Evolutionary conservation across 2,113 vertebrate species (phyloP), one percentile per base, ranked within the genome.

Genomic region (Cyprinodon variegatus): DNA sequence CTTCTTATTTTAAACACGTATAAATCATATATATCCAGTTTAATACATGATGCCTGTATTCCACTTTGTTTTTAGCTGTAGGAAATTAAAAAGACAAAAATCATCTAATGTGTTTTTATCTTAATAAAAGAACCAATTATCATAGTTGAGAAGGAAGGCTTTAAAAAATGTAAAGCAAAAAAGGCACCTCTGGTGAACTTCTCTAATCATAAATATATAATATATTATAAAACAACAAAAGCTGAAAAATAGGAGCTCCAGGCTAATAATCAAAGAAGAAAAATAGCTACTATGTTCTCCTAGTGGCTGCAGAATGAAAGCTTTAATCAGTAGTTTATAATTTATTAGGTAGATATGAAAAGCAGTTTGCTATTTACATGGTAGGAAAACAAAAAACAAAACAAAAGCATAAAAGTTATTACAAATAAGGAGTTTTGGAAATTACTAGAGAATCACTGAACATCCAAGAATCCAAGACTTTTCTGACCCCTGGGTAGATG

Each of bases 371-470:
- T 59, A 61, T 75, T 70, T 50, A 29, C n/a, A 40, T 29, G 39
- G 11, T 69, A 65, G 59, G 22, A 69, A 62, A 68, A 50, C 38
- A 1, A 17, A 20, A 37, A 67, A 29, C 1, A 29, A 29, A 29
- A 29, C 12, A 59, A 13, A 12, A 36, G 59, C 53, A 69, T 20
- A 1, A 68, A 57, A 40, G 59, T 38, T 66, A 62, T 62, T 73
- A 43, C 53, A 72, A 59, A 78, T 73, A 72, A 45, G 72, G 67
- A 65, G 2, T 67, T 72, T 72, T 12, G 11, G 10, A 38, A 83
- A 78, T 61, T 72, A 48, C 64, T 83, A 20, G 12, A 43, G 12
- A 79, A 79, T 82, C 4, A 29, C 77, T 77, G 14, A 69, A 77
- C 29, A 57, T 74, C 38, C 2, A 61, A 61, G 8, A 45, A 83